These are phyloP conservation scores for Microctenopoma lineatum DNA, from an alignment of 2,797 vertebrate species.

Conservation along the genomic window DNA sequence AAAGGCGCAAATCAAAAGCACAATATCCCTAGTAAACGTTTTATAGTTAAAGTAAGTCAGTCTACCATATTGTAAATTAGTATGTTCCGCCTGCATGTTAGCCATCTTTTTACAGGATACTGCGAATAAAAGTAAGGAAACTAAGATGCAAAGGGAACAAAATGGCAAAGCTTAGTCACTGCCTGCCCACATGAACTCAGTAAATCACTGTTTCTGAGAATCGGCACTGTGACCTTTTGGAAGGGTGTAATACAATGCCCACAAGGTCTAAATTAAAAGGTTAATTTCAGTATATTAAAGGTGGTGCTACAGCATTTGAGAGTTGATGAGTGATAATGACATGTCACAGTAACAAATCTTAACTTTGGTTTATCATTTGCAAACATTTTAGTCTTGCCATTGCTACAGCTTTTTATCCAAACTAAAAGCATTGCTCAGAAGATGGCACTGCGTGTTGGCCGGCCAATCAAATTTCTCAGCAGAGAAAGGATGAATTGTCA, in stretches of 20 bases:
- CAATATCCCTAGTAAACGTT: slow-evolving; percentile 29
- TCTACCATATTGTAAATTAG: slow-evolving; percentile 9
- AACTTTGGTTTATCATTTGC: neutral
- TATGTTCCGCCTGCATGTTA: slow-evolving; percentile 14
- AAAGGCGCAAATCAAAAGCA: slow-evolving; percentile 22
- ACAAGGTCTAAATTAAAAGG: slow-evolving; percentile 42
- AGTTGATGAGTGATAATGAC: slow-evolving; percentile 11
- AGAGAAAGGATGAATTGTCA: neutral
- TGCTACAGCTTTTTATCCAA: neutral
- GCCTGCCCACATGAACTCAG: slow-evolving; percentile 39
- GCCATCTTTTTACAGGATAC: slow-evolving; percentile 27
- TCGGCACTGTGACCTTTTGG: slow-evolving; percentile 45
- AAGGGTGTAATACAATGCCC: slow-evolving; percentile 13
- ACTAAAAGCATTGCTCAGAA: fast-evolving
- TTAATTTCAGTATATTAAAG: slow-evolving; percentile 33
- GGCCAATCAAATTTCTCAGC: neutral
- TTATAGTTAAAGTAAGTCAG: slow-evolving; percentile 27
- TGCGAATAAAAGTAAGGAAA: slow-evolving; percentile 30
- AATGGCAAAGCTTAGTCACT: slow-evolving; percentile 28
- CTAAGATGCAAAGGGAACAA: slow-evolving; percentile 3
- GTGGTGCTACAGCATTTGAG: slow-evolving; percentile 1
- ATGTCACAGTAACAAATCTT: neutral
- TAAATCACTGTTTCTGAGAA: slow-evolving; percentile 29
- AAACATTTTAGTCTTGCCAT: neutral
- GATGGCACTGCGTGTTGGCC: neutral